Percentiles rank a stretch among this genome's conserved stretches.
These are phyloP conservation scores for Drosophila novamexicana DNA, from an alignment of 1,140 invertebrate genomes.

Conservation along the genomic window DNA sequence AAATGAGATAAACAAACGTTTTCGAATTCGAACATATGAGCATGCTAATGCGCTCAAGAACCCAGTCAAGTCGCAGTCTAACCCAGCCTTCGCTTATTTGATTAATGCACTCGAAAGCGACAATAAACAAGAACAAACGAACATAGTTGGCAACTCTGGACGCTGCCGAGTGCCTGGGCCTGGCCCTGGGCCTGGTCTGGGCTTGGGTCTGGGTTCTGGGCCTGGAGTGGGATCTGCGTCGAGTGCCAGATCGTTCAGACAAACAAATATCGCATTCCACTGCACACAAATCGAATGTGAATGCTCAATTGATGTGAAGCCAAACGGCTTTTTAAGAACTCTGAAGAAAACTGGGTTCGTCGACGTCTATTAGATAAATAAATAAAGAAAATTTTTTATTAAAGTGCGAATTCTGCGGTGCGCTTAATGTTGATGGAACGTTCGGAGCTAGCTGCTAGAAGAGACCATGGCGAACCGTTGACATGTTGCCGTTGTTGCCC, in stretches of 20 bases:
- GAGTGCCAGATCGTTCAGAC: constrained; percentile 37
- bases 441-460: background rate
- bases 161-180: background rate
- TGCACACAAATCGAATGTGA: constrained; percentile 32
- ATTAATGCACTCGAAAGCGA: constrained; percentile 81
- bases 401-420: constrained; percentile 79
- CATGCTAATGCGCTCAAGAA: constrained; percentile 61
- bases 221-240: constrained; percentile 15
- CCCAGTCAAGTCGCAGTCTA: background rate
- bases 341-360: constrained; percentile 7
- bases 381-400: constrained; percentile 70
- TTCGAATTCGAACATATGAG: constrained; percentile 47
- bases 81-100: constrained; percentile 54
- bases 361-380: constrained; percentile 79
- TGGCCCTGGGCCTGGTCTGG: background rate
- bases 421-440: constrained; percentile 59
- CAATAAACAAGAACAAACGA: constrained; percentile 70
- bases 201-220: background rate
- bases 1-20: constrained; percentile 35
- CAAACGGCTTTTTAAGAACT: background rate
- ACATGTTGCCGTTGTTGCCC: constrained; percentile 2
- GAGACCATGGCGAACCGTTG: constrained; percentile 10
- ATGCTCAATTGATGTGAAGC: constrained; percentile 37
- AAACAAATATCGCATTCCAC: constrained; percentile 74
- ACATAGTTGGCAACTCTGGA: constrained; percentile 13